Conservation (phyloP, 2,888 invertebrate species). For the Stenotaenia linearis region DNA sequence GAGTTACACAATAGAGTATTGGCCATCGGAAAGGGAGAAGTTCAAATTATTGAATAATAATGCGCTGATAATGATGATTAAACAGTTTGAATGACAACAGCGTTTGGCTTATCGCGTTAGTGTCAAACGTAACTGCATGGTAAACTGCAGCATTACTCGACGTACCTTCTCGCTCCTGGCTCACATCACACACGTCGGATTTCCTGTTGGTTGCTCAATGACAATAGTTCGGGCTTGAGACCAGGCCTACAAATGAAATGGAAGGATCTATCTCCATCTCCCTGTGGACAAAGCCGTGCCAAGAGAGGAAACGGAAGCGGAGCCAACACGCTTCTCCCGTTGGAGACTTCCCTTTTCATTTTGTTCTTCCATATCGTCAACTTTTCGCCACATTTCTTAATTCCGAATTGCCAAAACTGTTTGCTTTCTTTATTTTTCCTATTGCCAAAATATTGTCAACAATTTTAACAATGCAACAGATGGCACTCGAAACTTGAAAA, state of each 20-base stretch:
- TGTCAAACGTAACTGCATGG: neutral
- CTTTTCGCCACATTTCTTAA: neutral
- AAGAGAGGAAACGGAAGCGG: neutral
- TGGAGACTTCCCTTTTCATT: neutral
- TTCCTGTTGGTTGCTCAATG: conserved; percentile 4
- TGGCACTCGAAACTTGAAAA: too few relatives aligned
- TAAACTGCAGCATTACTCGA: neutral
- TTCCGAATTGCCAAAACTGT: neutral
- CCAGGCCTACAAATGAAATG: neutral
- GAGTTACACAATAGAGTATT: too few relatives aligned
- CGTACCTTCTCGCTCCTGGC: neutral
- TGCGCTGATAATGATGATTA: neutral
- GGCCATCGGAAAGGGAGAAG: too few relatives aligned
- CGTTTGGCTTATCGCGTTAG: neutral
- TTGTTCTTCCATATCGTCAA: neutral
- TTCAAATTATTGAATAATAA: neutral
- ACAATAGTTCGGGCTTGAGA: neutral
- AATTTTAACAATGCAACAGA: too few relatives aligned
- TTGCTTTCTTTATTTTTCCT: too few relatives aligned
- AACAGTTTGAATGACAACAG: neutral
- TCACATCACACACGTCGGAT: neutral
- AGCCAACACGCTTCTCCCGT: neutral
- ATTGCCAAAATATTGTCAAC: too few relatives aligned
- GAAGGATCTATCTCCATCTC: neutral
- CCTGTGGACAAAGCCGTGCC: neutral